Evolutionary conservation across 2,797 vertebrate genomes (phyloP).

Genomic region (Morus bassanus): DNA sequence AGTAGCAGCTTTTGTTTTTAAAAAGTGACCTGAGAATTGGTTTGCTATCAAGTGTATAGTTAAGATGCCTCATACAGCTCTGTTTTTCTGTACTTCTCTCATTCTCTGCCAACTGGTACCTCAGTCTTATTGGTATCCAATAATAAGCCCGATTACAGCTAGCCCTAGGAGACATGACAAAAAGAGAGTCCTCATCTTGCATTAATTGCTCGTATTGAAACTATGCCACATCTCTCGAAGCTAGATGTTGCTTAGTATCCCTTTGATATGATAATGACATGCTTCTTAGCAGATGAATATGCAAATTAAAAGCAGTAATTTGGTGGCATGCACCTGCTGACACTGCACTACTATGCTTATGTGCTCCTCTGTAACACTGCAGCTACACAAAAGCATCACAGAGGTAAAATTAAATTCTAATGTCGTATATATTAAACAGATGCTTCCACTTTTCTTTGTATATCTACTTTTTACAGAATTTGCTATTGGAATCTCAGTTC

Average conservation of each 20-base stretch:
- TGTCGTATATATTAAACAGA: constrained; percentile 86
- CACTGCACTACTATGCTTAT: constrained; percentile 88
- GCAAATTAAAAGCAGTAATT: constrained; percentile 97
- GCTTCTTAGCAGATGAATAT: constrained; percentile 98
- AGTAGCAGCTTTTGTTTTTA: constrained; percentile 32
- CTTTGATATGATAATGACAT: constrained; percentile 99
- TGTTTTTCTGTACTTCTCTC: constrained; percentile 74
- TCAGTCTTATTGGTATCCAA: constrained; percentile 82
- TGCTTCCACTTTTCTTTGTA: constrained; percentile 87
- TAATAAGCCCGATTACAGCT: constrained; percentile 87
- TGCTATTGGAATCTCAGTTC: constrained; percentile 79
- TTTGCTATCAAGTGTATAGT: constrained; percentile 63
- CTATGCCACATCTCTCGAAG: constrained; percentile 97
- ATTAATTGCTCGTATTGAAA: constrained; percentile 99
- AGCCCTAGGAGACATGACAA: constrained; percentile 87
- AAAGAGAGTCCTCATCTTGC: constrained; percentile 94
- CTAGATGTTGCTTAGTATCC: constrained; percentile 93
- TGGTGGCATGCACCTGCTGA: constrained; percentile 99
- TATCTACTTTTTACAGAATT: constrained; percentile 81
- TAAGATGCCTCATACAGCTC: constrained; percentile 63
- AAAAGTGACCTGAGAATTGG: constrained; percentile 68
- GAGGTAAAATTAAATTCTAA: constrained; percentile 88
- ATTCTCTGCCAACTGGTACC: constrained; percentile 79
- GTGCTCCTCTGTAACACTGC: constrained; percentile 83
- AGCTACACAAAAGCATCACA: constrained; percentile 84